A percentile compares a stretch with the other conserved stretches of the same genome.
These are phyloP conservation scores for Choloepus didactylus DNA, from an alignment of 2,797 vertebrate genomes.

Conservation along the genomic window DNA sequence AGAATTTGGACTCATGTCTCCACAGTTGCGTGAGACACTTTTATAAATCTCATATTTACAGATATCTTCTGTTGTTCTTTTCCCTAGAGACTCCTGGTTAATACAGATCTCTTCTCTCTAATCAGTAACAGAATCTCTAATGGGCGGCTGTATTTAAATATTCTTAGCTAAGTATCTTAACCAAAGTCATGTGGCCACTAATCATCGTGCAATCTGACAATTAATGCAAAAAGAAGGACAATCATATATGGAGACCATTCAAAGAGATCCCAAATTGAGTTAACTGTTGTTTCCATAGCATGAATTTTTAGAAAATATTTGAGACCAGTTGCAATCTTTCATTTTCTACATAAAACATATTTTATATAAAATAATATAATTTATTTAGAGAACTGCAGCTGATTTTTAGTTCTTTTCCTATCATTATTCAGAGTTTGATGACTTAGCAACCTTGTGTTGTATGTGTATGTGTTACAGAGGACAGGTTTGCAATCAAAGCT, in stretches of 20 bases:
- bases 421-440: slow-evolving; percentile 48
- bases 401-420: background rate
- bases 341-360: background rate
- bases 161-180: background rate
- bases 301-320: background rate
- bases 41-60: too few relatives aligned
- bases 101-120: background rate
- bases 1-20: too few relatives aligned
- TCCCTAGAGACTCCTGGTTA: too few relatives aligned
- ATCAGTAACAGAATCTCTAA: background rate
- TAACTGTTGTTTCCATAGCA: background rate
- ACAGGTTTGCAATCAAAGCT: slow-evolving; percentile 58
- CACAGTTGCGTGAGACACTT: too few relatives aligned
- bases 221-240: background rate
- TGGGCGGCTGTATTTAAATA: background rate
- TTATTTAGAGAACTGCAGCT: background rate
- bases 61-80: too few relatives aligned
- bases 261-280: background rate
- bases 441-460: background rate
- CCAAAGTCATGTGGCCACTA: background rate
- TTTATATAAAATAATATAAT: background rate
- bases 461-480: background rate
- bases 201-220: background rate
- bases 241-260: background rate
- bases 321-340: background rate